Evolutionary conservation across 2,797 vertebrate species (phyloP), one percentile per base, ranked within the genome.

Genomic region (Liasis olivaceus): DNA sequence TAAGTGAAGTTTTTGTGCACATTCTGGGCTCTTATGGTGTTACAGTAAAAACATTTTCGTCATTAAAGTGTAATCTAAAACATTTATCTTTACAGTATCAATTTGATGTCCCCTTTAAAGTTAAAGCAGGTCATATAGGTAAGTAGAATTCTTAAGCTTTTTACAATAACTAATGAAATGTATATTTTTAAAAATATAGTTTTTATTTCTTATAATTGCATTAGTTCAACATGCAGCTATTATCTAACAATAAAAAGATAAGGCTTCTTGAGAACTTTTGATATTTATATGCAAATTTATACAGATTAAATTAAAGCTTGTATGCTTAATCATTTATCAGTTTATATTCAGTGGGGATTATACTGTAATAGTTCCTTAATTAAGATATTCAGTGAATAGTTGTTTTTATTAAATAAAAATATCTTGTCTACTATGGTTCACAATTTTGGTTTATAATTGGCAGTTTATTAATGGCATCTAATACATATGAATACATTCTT

Each of bases 81-180:
- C 31, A 24, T 91, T 24, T 96, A 93, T 96, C 54, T 95, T 93
- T 95, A 93, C 97, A 99, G 99, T 99, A 98, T 98, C 98, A 99
- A 90, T 97, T 99, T 96, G 98, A 99, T 98, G 99, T 99, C 95
- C 99, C 99, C 88, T 99, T 99, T 96, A 99, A 99, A 98, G 98
- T 99, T 93, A 98, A 98, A 98, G 98, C 99, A 31, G 99, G 99
- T 84, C 99, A 99, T 95, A 99, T 99, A 98, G 98, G 99, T 99
- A 97, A 98, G 98, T 95, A 91, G 5, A 90, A 42, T 91, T 96
- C 94, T 81, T 54, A 94, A 63, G 4, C 95, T 17, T 89, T 54
- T 85, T 12, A 42, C 0, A 0, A 0, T 59, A 63, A 86, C 47
- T 64, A 26, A 88, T 62, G 63, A 77, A 63, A 90, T 87, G 56